Evolutionary conservation across 2,888 invertebrate genomes (phyloP).

Genomic region (Agriotes lineatus): DNA sequence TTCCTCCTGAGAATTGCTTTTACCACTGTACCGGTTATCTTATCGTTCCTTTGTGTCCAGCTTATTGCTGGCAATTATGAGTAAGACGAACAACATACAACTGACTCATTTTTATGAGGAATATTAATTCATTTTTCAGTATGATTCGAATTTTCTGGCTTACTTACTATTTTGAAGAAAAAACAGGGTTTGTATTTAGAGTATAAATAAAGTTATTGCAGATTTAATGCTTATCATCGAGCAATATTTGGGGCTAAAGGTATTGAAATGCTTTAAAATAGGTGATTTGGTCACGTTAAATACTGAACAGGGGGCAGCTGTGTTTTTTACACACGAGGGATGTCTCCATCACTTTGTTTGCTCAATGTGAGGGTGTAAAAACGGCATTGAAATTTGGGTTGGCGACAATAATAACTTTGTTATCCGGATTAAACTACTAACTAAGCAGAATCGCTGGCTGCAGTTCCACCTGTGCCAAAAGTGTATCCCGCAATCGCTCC

Average conservation of each 20-base stretch:
- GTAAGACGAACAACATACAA: not conserved
- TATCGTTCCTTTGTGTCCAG: not conserved
- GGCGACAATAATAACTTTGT: constrained; percentile 2
- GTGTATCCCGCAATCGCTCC: constrained; percentile 6
- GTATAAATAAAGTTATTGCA: too few species aligned
- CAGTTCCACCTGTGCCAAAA: constrained; percentile 30
- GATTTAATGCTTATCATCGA: too few species aligned
- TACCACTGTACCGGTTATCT: not conserved
- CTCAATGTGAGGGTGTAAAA: not conserved
- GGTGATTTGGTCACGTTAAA: not conserved
- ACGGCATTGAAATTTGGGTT: not conserved
- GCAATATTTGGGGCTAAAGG: too few species aligned
- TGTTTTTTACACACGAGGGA: not conserved
- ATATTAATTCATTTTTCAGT: too few species aligned
- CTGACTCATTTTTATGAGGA: not conserved
- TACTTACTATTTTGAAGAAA: too few species aligned
- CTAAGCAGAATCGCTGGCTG: constrained; percentile 10
- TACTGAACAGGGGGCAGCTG: too few species aligned
- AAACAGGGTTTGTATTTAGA: too few species aligned
- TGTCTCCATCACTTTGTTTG: not conserved
- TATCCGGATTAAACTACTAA: constrained; percentile 13
- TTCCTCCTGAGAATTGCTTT: constrained; percentile 7
- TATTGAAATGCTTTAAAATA: too few species aligned
- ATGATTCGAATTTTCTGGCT: too few species aligned
- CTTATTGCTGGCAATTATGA: not conserved